Evolutionary conservation across 2,113 vertebrate genomes (phyloP).

Genomic region (Pangasianodon gigas): DNA sequence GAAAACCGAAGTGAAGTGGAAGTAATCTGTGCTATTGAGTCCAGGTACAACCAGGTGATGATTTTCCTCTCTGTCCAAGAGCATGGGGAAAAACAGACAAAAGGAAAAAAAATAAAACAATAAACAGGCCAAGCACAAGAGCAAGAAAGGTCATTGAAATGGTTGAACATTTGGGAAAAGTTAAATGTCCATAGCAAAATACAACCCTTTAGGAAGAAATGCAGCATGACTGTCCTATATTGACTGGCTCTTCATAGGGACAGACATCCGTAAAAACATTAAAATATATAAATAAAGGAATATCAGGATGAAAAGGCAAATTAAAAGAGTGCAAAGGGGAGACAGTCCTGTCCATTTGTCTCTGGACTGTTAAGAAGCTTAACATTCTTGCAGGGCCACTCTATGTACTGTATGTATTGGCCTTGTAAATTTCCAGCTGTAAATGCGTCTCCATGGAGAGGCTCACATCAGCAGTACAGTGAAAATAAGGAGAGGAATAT

Average conservation of each 20-base stretch:
- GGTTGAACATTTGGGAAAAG: not conserved
- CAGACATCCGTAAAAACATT: conserved; percentile 16
- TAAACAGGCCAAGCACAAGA: not conserved
- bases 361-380: conserved; percentile 26
- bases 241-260: conserved; percentile 9
- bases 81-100: not conserved
- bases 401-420: conserved; percentile 8
- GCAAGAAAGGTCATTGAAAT: conserved; percentile 1
- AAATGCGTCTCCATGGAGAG: conserved; percentile 12
- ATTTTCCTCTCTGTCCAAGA: conserved; percentile 7
- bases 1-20: conserved; percentile 9
- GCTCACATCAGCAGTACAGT: conserved; percentile 47
- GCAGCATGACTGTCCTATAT: conserved; percentile 16
- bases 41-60: conserved; percentile 28
- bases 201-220: conserved; percentile 19
- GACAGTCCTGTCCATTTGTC: conserved; percentile 21
- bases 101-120: not conserved
- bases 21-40: conserved; percentile 31
- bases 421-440: conserved; percentile 20
- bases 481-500: conserved; percentile 7
- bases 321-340: conserved; percentile 31
- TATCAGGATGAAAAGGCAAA: conserved; percentile 38
- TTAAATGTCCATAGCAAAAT: conserved; percentile 28
- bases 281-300: conserved; percentile 34
- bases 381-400: conserved; percentile 15